phyloP scores from a whole-genome alignment of 2,113 vertebrate species.

The Epinephelus cyanopodus region DNA sequence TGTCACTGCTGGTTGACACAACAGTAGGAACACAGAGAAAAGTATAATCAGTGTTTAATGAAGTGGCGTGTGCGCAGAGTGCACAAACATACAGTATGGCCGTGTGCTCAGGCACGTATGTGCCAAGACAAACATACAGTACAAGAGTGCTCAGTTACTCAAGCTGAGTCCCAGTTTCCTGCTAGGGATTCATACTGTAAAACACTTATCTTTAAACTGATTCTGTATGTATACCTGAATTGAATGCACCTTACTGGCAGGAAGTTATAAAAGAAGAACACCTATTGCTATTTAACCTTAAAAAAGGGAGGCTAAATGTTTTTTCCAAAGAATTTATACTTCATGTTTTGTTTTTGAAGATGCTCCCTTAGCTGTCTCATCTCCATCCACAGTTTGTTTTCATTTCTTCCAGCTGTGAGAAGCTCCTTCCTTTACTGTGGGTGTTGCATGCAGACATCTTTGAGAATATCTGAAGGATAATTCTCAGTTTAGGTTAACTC shows the following conservation, averaged over 20 bases:
- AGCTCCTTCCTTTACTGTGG: neutral
- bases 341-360: neutral
- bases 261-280: neutral
- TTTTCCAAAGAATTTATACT: neutral
- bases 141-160: neutral
- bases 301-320: neutral
- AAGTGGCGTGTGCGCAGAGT: conserved; percentile 22
- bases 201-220: neutral
- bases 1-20: conserved; percentile 52
- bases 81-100: neutral
- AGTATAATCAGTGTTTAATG: conserved; percentile 41
- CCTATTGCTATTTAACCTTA: neutral
- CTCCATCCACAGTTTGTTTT: neutral
- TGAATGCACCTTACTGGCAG: neutral
- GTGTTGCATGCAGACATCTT: neutral
- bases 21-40: neutral
- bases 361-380: neutral
- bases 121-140: conserved; percentile 16
- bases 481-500: neutral
- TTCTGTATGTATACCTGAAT: neutral
- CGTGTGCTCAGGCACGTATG: neutral
- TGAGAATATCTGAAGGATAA: neutral
- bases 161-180: neutral
- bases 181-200: neutral
- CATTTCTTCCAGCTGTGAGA: neutral